Evolutionary conservation across 1,140 invertebrate genomes (phyloP).

Genomic region (Muscidifurax raptorellus): DNA sequence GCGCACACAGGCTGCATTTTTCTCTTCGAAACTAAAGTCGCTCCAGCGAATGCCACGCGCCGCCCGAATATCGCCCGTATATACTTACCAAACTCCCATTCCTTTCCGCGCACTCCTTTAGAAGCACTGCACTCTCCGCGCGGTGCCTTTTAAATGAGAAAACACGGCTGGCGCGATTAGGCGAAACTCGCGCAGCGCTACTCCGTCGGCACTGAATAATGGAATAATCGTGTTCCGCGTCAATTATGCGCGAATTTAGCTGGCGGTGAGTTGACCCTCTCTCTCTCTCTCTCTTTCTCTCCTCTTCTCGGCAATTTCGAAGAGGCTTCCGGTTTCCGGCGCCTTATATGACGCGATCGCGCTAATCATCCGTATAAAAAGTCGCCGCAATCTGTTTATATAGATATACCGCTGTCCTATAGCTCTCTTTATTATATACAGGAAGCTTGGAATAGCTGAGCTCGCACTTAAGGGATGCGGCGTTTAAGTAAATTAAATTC

Average conservation of each 20-base stretch:
- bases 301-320: constrained; percentile 17
- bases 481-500: no score
- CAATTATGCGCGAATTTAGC: constrained; percentile 28
- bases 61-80: no score
- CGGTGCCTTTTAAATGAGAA: constrained; percentile 1
- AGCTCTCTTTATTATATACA: no score
- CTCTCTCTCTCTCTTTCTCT: background rate
- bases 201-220: constrained; percentile 16
- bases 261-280: background rate
- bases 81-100: no score
- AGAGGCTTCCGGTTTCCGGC: constrained; percentile 29
- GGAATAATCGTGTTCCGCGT: constrained; percentile 47
- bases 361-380: background rate
- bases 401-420: no score
- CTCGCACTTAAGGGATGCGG: no score
- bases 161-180: constrained; percentile 12
- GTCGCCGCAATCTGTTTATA: background rate
- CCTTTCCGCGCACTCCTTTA: background rate
- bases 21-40: background rate
- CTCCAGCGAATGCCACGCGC: background rate
- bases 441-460: no score
- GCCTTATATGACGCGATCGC: background rate
- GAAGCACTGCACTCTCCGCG: background rate
- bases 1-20: no score
- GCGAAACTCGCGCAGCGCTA: background rate